Evolutionary conservation across 2,797 vertebrate genomes (phyloP).

Genomic region (Botia kubotai): DNA sequence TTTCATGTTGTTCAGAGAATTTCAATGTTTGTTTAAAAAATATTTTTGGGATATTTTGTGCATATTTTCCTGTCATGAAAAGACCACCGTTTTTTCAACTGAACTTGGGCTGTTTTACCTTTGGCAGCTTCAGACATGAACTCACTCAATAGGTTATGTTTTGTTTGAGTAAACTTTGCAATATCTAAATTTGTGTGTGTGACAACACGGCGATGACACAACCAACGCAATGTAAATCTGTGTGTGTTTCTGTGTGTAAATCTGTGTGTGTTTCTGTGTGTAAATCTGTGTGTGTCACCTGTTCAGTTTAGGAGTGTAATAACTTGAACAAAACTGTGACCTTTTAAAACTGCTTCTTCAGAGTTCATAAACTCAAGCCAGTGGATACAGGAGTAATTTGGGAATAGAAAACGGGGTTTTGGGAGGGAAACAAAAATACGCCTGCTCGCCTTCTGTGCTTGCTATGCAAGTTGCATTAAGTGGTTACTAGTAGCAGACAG

Average conservation of each 20-base stretch:
- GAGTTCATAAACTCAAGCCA: background rate
- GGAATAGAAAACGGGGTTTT: background rate
- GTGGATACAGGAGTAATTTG: background rate
- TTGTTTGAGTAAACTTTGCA: conserved; percentile 43
- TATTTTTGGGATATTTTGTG: conserved; percentile 49
- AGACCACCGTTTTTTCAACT: background rate
- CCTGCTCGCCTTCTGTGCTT: background rate
- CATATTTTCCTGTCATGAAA: conserved; percentile 46
- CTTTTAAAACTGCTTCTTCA: background rate
- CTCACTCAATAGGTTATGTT: conserved; percentile 24
- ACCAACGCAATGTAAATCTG: background rate
- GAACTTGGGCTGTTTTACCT: conserved; percentile 45
- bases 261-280: too few species aligned
- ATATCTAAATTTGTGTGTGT: conserved; percentile 1
- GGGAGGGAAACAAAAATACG: background rate
- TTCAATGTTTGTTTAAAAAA: conserved; percentile 59
- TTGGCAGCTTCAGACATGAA: conserved; percentile 33
- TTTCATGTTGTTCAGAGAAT: conserved; percentile 58
- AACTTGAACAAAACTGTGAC: background rate
- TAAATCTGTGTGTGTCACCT: background rate
- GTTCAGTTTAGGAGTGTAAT: background rate
- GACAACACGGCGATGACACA: background rate
- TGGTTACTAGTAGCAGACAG: too few species aligned
- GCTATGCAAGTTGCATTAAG: background rate
- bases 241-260: background rate